A percentile compares a stretch with the other conserved stretches of the same genome.
These are phyloP conservation scores for Seira musarum DNA, from an alignment of 2,888 invertebrate genomes.

Conservation along the genomic window DNA sequence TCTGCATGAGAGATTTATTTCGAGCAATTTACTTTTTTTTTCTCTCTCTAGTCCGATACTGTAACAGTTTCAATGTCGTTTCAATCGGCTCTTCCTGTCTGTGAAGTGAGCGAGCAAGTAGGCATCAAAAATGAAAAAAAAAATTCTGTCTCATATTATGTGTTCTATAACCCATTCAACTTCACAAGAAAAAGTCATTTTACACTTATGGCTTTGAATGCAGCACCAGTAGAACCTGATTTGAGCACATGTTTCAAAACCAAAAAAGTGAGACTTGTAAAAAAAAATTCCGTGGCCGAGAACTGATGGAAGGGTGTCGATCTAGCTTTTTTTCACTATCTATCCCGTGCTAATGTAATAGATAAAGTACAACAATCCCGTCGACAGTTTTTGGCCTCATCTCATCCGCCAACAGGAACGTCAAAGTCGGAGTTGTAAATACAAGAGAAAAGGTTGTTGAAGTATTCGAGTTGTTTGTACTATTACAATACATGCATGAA, in stretches of 20 bases:
- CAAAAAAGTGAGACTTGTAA: not conserved
- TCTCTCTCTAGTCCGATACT: slow-evolving; percentile 57
- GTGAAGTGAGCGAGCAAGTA: slow-evolving; percentile 30
- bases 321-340: slow-evolving; percentile 22
- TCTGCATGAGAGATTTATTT: slow-evolving; percentile 53
- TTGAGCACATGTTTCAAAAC: slow-evolving; percentile 35
- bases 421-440: not conserved
- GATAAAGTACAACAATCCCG: slow-evolving; percentile 25
- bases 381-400: slow-evolving; percentile 55
- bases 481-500: too few species aligned
- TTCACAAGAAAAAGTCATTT: too few species aligned
- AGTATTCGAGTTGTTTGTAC: not conserved
- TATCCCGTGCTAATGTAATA: slow-evolving; percentile 17
- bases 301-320: slow-evolving; percentile 47
- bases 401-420: slow-evolving; percentile 13
- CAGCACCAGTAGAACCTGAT: not conserved
- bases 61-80: slow-evolving; percentile 70
- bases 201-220: too few species aligned
- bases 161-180: too few species aligned
- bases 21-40: slow-evolving; percentile 49
- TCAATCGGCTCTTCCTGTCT: slow-evolving; percentile 70
- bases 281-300: slow-evolving; percentile 43
- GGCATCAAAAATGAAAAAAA: not conserved
- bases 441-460: too few species aligned
- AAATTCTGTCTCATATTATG: too few species aligned